phyloP scores from a whole-genome alignment of 2,797 vertebrate species.

The Hippocampus kuda region DNA sequence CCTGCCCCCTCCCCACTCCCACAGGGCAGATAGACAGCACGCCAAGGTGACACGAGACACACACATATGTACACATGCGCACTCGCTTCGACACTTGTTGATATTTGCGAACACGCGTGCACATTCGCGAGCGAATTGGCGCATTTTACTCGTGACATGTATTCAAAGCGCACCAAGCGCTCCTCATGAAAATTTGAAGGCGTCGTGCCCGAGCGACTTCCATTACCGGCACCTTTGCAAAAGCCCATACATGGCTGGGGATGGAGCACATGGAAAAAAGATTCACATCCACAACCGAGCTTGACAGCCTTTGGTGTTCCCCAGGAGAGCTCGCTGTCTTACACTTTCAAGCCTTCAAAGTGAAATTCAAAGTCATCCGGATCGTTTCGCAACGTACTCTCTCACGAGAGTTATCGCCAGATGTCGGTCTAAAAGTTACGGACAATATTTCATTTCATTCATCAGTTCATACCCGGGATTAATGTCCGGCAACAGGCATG shows the following conservation, averaged over 20 bases:
- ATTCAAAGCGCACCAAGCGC: slow-evolving; percentile 32
- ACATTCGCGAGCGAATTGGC: slow-evolving; percentile 22
- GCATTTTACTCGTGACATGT: slow-evolving; percentile 28
- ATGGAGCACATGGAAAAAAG: slow-evolving; percentile 9
- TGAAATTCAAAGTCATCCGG: slow-evolving; percentile 5
- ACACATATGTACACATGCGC: not conserved
- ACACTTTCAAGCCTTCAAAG: slow-evolving; percentile 2
- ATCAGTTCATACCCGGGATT: not conserved
- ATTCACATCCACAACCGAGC: not conserved
- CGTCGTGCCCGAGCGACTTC: slow-evolving; percentile 35
- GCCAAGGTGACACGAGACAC: slow-evolving; percentile 29
- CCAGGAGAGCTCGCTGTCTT: slow-evolving; percentile 1
- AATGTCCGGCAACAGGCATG: not conserved
- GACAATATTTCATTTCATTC: slow-evolving; percentile 8
- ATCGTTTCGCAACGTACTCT: not conserved
- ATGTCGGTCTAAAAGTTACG: not conserved
- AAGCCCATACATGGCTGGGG: slow-evolving; percentile 16
- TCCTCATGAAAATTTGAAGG: slow-evolving; percentile 58
- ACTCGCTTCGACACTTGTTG: slow-evolving; percentile 1
- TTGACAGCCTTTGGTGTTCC: slow-evolving; percentile 3
- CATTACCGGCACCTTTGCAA: slow-evolving; percentile 33
- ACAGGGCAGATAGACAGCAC: slow-evolving; percentile 25
- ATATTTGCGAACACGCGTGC: not conserved
- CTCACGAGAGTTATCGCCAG: not conserved
- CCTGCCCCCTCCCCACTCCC: slow-evolving; percentile 16